Conservation (phyloP, 92 coral and sea anemone genomes). For the Palythoa caribaeorum region DNA sequence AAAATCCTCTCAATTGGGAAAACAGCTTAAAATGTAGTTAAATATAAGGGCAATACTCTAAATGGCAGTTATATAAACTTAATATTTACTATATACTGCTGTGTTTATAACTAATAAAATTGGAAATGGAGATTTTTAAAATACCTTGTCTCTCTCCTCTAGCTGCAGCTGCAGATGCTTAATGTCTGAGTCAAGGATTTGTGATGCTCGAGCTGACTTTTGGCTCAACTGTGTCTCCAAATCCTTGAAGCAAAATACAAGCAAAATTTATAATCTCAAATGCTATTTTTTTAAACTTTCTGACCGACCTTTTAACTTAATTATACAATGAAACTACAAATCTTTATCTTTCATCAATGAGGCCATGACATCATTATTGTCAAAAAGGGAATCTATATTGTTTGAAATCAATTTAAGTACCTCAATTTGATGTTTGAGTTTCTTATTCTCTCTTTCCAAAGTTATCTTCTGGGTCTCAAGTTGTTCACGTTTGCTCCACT, state of each 20-base stretch:
- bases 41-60: no score
- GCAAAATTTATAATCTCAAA: neutral
- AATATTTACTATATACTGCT: no score
- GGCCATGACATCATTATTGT: neutral
- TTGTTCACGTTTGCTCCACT: constrained; percentile 97
- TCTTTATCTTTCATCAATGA: neutral
- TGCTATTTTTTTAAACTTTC: no score
- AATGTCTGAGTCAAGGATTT: constrained; percentile 73
- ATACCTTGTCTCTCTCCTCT: constrained; percentile 85
- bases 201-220: constrained; percentile 77
- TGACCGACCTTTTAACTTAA: no score
- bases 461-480: constrained; percentile 90
- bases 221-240: constrained; percentile 80
- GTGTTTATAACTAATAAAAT: no score
- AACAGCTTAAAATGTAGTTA: no score
- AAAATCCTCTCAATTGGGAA: no score
- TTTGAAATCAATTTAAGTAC: constrained; percentile 37
- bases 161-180: constrained; percentile 84
- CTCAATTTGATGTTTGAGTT: constrained; percentile 86
- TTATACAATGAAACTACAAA: no score
- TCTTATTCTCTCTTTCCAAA: constrained; percentile 94
- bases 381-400: neutral
- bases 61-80: no score
- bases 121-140: neutral
- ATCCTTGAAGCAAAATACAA: constrained; percentile 65